Base-by-base conservation (phyloP, 2,888 invertebrate genomes). In the Incurvaria masculella region DNA sequence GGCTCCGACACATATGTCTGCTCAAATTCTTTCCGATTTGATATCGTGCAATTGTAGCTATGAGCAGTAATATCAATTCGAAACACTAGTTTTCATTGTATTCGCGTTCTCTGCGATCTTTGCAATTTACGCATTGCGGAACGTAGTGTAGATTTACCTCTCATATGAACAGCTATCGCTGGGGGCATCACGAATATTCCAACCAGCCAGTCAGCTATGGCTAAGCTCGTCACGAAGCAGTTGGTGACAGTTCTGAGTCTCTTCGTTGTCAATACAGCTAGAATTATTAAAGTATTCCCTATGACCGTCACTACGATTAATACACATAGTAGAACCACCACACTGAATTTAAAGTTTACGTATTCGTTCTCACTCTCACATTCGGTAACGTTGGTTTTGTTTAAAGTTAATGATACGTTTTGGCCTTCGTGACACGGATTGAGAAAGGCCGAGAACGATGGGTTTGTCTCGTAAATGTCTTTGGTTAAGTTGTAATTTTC, bases 131-230 rank as follows among this genome's bases (percentile, higher is more conserved):
- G n/a, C n/a, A n/a, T n/a, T n/a, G n/a, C n/a, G n/a, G n/a, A n/a
- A n/a, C n/a, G n/a, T n/a, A n/a, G n/a, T n/a, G n/a, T n/a, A 4
- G 43, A 66, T 86, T 87, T 72, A 83, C 94, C 92, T 72, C 86
- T 86, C 47, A 94, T 81, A 71, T 92, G 88, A 50, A 91, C 84
- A 49, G 91, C 89, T 38, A 95, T 92, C n/a, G 95, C 94, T 43
- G 94, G 94, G 2, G 97, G 97, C 89, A 97, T 91, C 0, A 97
- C 96, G 60, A 94, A 91, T 26, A 95, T 85, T 1, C 96, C 97
- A 3, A 97, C 94, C 55, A 95, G 69, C 67, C 96, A 83, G 79
- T 97, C 97, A 42, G 97, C 96, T 0, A 89, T 88, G 0, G 97
- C 97, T 64, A 97, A 74, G 46, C 95, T 96, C 62, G 94, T 94